Percentiles rank a stretch among this genome's conserved stretches.
Evolutionary conservation across 1,140 invertebrate genomes (phyloP).

Genomic region (Aporrectodea caliginosa): DNA sequence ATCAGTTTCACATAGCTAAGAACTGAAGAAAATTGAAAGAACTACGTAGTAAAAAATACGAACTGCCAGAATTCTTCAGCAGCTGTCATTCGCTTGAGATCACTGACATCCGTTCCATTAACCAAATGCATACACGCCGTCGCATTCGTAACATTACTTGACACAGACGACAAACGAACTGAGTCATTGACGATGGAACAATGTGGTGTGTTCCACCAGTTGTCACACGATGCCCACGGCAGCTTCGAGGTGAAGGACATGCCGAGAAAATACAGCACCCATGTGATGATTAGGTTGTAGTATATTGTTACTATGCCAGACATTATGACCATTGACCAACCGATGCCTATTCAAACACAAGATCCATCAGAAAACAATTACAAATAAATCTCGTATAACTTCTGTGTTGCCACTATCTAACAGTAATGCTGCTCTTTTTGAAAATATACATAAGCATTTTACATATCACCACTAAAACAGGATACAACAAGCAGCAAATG

Average conservation of each 20-base stretch:
- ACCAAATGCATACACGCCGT: neutral
- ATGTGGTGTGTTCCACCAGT: slow-evolving; percentile 74
- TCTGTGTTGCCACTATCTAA: too few species aligned
- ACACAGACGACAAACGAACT: neutral
- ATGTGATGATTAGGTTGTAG: slow-evolving; percentile 92
- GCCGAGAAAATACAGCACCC: slow-evolving; percentile 87
- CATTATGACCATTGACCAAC: slow-evolving; percentile 47
- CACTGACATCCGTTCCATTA: neutral
- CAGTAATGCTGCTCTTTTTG: too few species aligned
- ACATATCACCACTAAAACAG: too few species aligned
- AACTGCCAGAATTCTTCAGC: slow-evolving; percentile 24
- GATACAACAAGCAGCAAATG: too few species aligned
- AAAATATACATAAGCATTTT: too few species aligned
- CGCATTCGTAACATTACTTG: neutral
- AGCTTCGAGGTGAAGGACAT: slow-evolving; percentile 78
- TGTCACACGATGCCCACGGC: slow-evolving; percentile 80
- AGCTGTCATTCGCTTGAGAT: slow-evolving; percentile 9
- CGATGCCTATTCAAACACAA: slow-evolving; percentile 44
- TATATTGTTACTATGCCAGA: slow-evolving; percentile 63
- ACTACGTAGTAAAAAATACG: too few species aligned
- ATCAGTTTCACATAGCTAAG: too few species aligned
- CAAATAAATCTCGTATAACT: too few species aligned
- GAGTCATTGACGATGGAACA: slow-evolving; percentile 36
- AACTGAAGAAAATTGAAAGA: too few species aligned
- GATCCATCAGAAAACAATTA: too few species aligned